Conservation (phyloP, 2,888 invertebrate species). For the Drosophila sordidapex region DNA sequence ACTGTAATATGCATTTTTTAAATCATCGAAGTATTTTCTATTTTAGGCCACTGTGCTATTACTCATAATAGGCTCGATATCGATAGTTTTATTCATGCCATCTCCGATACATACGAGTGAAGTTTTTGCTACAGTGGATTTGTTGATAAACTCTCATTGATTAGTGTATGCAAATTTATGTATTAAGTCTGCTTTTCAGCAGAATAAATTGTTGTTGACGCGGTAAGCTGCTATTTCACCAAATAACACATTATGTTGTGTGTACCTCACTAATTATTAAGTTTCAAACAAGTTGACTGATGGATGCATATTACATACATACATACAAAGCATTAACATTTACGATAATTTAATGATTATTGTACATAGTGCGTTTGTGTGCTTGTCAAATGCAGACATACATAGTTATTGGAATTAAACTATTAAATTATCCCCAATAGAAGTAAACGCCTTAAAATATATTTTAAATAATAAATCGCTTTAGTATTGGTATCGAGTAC, state of each 20-base stretch:
- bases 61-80: background rate
- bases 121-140: conserved; percentile 3
- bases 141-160: conserved; percentile 1
- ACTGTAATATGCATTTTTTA: conserved; percentile 20
- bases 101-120: conserved; percentile 3
- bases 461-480: background rate
- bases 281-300: background rate
- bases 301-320: conserved; percentile 5
- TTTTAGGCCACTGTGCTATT: background rate
- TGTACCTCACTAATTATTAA: background rate
- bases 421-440: background rate
- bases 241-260: background rate
- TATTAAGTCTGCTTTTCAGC: conserved; percentile 15
- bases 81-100: conserved; percentile 17
- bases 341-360: background rate
- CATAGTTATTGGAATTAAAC: background rate
- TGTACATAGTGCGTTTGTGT: background rate
- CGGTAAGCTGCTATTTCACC: conserved; percentile 13
- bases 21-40: background rate
- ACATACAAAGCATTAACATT: background rate
- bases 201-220: background rate
- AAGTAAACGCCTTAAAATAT: background rate
- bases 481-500: conserved; percentile 13
- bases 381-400: background rate
- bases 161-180: conserved; percentile 3